phyloP scores from a whole-genome alignment of 2,797 vertebrate species.

The Halcyon leucocephala region DNA sequence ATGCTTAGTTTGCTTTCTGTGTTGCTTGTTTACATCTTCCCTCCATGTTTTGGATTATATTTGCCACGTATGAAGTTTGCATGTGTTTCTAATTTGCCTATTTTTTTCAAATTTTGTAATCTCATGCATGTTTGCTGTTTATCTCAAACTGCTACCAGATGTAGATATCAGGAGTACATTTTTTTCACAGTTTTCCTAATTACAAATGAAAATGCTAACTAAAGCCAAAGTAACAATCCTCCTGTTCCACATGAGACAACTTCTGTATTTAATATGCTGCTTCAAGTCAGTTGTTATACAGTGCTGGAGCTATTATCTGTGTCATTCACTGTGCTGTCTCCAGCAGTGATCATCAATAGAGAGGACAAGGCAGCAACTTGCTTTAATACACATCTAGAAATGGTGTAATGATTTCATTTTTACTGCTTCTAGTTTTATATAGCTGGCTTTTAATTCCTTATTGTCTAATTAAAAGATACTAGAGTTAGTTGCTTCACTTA shows the following conservation, averaged over 20 bases:
- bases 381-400: not conserved
- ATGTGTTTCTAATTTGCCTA: not conserved
- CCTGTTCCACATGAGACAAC: not conserved
- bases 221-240: not conserved
- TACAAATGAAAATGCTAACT: conserved; percentile 6
- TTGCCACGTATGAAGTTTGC: not conserved
- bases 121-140: not conserved
- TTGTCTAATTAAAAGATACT: not conserved
- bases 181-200: not conserved
- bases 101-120: not conserved
- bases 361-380: not conserved
- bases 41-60: not conserved
- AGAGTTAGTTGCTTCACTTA: not conserved
- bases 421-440: not conserved
- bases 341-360: not conserved
- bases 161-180: not conserved
- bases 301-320: not conserved
- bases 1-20: not conserved
- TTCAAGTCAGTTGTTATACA: not conserved
- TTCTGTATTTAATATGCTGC: not conserved
- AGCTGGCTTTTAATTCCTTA: not conserved
- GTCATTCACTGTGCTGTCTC: not conserved
- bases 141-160: not conserved
- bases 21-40: not conserved
- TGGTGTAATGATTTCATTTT: not conserved